Evolutionary conservation across 2,113 vertebrate genomes (phyloP).

Genomic region (Poeciliopsis prolifica): DNA sequence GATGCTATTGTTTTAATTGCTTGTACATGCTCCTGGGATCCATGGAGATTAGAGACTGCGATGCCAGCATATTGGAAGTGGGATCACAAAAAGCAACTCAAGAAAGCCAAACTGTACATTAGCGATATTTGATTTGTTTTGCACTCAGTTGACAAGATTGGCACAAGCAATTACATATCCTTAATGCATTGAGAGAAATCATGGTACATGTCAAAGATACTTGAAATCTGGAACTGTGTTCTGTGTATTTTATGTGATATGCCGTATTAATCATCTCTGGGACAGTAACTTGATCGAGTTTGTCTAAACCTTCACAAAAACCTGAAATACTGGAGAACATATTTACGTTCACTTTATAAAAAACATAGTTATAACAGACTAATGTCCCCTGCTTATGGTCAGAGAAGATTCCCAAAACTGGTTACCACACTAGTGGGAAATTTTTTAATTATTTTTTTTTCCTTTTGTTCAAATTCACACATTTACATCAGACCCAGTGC

Average conservation of each 20-base stretch:
- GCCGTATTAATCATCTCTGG: not conserved
- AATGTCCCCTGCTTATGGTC: not conserved
- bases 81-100: slow-evolving; percentile 69
- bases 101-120: slow-evolving; percentile 73
- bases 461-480: too few relatives aligned
- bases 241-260: not conserved
- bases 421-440: too few relatives aligned
- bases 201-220: slow-evolving; percentile 13
- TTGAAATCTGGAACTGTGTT: slow-evolving; percentile 21
- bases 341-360: not conserved
- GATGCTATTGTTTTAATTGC: slow-evolving; percentile 85
- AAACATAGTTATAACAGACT: not conserved
- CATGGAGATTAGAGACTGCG: slow-evolving; percentile 79
- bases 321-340: not conserved
- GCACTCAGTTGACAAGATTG: slow-evolving; percentile 59
- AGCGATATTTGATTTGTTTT: slow-evolving; percentile 74
- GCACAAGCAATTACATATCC: slow-evolving; percentile 37
- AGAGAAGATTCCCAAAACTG: not conserved
- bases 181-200: slow-evolving; percentile 38
- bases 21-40: slow-evolving; percentile 80
- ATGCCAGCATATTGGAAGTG: slow-evolving; percentile 79
- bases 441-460: too few relatives aligned
- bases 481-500: too few relatives aligned
- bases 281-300: slow-evolving; percentile 1
- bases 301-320: not conserved